Evolutionary conservation across 2,888 invertebrate species (phyloP), one percentile per base, ranked within the genome.

Genomic region (Leptinotarsa rubiginosa): DNA sequence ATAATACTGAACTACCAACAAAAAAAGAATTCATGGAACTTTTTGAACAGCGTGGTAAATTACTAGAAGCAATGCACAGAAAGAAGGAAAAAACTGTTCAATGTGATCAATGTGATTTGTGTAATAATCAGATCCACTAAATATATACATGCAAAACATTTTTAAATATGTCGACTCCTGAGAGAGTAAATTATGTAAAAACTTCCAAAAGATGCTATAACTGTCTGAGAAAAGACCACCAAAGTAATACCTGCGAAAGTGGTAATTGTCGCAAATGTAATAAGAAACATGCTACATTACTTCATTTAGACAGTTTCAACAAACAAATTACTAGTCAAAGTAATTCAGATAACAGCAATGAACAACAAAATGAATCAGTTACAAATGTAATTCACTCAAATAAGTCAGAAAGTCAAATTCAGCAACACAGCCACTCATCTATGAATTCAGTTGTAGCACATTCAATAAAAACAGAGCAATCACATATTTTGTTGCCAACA

Each of bases 221-320:
- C 18, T 54, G 54, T 54, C 54, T 54, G n/a, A 54, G 18, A 54
- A 54, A 54, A 18, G 20, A 54, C n/a, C 54, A 54, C n/a, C 54
- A 54, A 18, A 54, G 4, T 18, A 54, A 16, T 5, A 54, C 20
- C n/a, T 54, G 54, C 5, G 54, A 54, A 54, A 54, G 54, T 54
- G 54, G 54, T n/a, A 12, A 49, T 16, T 49, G 15, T 49, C 49
- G 49, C 15, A 54, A 54, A 54, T 54, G 54, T 54, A 54, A 54
- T 18, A 54, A 18, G 18, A 54, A 54, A 18, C 54, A 54, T 54
- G 54, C 54, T 18, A 54, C 54, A 54, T 18, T 54, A 54, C 20
- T 54, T n/a, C 54, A 54, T 54, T 18, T 54, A 18, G 54, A 18
- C 10, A 54, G n/a, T 54, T 54, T 54, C 18, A 54, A 54, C 50